These are phyloP conservation scores for Leucophenga varia DNA, from an alignment of 1,140 invertebrate genomes.

Conservation along the genomic window DNA sequence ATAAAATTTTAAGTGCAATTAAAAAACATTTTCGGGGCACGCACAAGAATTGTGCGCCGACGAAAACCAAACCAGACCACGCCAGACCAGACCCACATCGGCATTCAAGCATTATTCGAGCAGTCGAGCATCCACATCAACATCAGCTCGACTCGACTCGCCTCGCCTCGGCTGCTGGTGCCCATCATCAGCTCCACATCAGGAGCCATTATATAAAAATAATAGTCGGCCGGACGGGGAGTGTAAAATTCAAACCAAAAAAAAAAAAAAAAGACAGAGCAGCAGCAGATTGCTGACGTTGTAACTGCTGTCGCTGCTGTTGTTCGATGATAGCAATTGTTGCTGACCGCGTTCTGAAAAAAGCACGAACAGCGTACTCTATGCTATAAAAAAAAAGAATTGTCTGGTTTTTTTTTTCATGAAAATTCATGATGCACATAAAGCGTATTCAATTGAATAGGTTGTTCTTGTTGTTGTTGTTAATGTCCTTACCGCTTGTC, in stretches of 20 bases:
- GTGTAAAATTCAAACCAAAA: slow-evolving; percentile 46
- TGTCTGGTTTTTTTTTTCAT: no score
- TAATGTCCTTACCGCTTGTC: no score
- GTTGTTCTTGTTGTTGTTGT: no score
- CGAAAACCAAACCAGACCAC: slow-evolving; percentile 28
- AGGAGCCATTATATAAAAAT: slow-evolving; percentile 42
- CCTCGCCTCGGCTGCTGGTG: no score
- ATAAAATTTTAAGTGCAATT: slow-evolving; percentile 54
- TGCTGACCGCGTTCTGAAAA: no score
- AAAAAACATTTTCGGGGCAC: slow-evolving; percentile 38
- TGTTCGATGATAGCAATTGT: no score
- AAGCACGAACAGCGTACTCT: no score
- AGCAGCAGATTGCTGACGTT: slow-evolving; percentile 16
- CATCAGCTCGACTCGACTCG: slow-evolving; percentile 23
- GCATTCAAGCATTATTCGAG: slow-evolving; percentile 2
- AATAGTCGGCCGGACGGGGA: slow-evolving; percentile 36
- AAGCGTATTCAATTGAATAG: no score
- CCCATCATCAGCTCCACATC: slow-evolving; percentile 31
- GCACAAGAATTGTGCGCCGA: slow-evolving; percentile 25
- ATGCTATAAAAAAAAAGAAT: no score
- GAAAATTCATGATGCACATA: no score
- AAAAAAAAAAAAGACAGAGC: slow-evolving; percentile 24
- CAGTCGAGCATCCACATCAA: slow-evolving; percentile 9
- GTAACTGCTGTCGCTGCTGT: no score
- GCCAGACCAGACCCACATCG: neutral